Evolutionary conservation across 2,888 invertebrate species (phyloP).

Genomic region (Coelogynopora nodosa): DNA sequence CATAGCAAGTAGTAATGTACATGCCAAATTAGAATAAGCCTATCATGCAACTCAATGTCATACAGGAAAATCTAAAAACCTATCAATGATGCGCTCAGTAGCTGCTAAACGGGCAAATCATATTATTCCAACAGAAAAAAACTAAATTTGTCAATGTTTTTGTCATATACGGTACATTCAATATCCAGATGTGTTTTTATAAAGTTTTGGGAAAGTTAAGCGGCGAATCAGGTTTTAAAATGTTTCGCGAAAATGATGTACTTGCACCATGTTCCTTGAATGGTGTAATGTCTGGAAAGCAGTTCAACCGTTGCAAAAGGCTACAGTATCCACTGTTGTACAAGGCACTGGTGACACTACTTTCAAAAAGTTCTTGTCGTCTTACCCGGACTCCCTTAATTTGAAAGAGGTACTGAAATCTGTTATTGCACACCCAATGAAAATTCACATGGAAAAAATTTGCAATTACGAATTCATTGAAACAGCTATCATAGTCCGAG

Average conservation of each 20-base stretch:
- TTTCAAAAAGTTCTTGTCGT: conserved; percentile 13
- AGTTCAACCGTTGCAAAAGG: conserved; percentile 49
- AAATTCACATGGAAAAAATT: neutral
- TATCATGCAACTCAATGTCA: too few relatives aligned
- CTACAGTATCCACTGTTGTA: conserved; percentile 48
- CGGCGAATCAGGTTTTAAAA: conserved; percentile 47
- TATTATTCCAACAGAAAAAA: conserved; percentile 47
- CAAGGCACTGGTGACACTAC: conserved; percentile 24
- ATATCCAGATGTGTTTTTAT: conserved; percentile 48
- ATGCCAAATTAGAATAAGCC: too few relatives aligned
- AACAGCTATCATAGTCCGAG: too few relatives aligned
- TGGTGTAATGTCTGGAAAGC: conserved; percentile 47
- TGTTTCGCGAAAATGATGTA: conserved; percentile 48
- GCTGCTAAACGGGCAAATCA: conserved; percentile 49
- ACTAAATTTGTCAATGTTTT: conserved; percentile 49
- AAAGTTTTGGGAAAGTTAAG: conserved; percentile 48
- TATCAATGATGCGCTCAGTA: too few relatives aligned
- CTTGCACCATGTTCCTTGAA: conserved; percentile 48
- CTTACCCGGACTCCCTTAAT: neutral
- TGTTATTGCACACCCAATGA: neutral
- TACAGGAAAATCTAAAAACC: too few relatives aligned
- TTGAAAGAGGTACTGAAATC: neutral
- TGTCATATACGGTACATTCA: conserved; percentile 49
- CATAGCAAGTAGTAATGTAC: too few relatives aligned
- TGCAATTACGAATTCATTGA: neutral